These are phyloP conservation scores for Greenwoodochromis staneri DNA, from an alignment of 2,113 vertebrate species.

Conservation along the genomic window DNA sequence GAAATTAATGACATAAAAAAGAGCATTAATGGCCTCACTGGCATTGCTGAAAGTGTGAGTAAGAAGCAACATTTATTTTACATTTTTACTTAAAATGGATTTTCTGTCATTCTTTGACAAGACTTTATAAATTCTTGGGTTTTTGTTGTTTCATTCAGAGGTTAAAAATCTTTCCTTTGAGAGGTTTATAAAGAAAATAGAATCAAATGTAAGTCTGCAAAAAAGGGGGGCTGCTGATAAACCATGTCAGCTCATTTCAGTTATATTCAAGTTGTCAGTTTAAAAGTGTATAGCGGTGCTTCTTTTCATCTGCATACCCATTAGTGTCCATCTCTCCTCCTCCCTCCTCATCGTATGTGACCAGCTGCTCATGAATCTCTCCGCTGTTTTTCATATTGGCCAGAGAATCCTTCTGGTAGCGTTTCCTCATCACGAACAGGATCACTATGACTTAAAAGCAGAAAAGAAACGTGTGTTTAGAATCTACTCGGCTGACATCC, in stretches of 20 bases:
- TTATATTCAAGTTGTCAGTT: background rate
- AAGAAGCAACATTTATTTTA: background rate
- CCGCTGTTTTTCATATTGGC: constrained; percentile 75
- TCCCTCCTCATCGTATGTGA: constrained; percentile 93
- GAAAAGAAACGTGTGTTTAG: background rate
- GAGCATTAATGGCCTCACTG: background rate
- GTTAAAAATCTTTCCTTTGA: background rate
- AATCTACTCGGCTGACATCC: background rate
- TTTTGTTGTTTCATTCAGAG: background rate
- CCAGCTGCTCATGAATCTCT: constrained; percentile 95
- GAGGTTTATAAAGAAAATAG: background rate
- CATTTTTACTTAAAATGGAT: background rate
- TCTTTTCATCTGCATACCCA: constrained; percentile 41
- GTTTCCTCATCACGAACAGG: constrained; percentile 80
- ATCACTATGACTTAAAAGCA: constrained; percentile 77
- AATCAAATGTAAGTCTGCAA: background rate
- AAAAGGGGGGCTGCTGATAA: background rate
- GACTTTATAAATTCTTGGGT: background rate
- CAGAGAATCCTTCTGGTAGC: constrained; percentile 79
- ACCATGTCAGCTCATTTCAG: background rate
- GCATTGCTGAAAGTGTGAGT: background rate
- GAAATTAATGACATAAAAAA: background rate
- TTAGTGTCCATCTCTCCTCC: constrained; percentile 98
- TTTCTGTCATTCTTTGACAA: background rate
- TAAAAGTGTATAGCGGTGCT: background rate